A percentile compares a stretch with the other conserved stretches of the same genome.
phyloP scores from a whole-genome alignment of 2,888 invertebrate genomes.

The Exephanes ischioxanthus region DNA sequence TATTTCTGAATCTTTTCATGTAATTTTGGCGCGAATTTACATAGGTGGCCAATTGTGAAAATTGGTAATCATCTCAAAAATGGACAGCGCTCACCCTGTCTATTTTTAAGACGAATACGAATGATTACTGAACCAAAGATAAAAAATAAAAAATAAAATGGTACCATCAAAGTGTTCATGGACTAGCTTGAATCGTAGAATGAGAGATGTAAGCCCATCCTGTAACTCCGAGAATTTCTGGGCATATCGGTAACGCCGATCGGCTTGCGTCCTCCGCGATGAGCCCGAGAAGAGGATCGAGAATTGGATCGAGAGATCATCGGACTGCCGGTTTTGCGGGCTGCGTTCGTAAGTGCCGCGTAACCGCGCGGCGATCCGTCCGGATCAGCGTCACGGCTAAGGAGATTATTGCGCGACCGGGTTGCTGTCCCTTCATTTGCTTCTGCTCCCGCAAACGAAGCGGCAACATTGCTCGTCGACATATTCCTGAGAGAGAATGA shows the following conservation, averaged over 20 bases:
- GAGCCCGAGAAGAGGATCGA: slow-evolving; percentile 19
- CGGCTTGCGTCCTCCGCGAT: slow-evolving; percentile 40
- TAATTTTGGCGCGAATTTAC: not conserved
- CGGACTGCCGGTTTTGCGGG: slow-evolving; percentile 33
- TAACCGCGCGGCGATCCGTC: slow-evolving; percentile 86
- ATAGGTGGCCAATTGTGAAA: no score
- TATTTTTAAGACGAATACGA: no score
- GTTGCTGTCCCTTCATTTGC: slow-evolving; percentile 46
- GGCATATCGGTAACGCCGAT: slow-evolving; percentile 62
- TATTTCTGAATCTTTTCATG: not conserved
- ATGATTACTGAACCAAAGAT: not conserved
- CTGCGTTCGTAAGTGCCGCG: slow-evolving; percentile 80
- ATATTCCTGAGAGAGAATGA: slow-evolving; percentile 23
- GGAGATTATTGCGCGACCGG: slow-evolving; percentile 85
- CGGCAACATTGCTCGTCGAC: slow-evolving; percentile 69
- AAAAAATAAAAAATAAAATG: not conserved
- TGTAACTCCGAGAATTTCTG: slow-evolving; percentile 33
- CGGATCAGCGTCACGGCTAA: slow-evolving; percentile 88
- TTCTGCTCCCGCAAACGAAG: slow-evolving; percentile 75
- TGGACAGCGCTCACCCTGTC: no score
- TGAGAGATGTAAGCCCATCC: not conserved
- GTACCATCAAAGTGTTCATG: not conserved
- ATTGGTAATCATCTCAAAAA: no score
- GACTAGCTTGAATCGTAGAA: no score
- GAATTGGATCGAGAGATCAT: slow-evolving; percentile 8